These are phyloP conservation scores for Gymnoscopelus microlampas DNA, from an alignment of 2,797 vertebrate species.

Conservation along the genomic window DNA sequence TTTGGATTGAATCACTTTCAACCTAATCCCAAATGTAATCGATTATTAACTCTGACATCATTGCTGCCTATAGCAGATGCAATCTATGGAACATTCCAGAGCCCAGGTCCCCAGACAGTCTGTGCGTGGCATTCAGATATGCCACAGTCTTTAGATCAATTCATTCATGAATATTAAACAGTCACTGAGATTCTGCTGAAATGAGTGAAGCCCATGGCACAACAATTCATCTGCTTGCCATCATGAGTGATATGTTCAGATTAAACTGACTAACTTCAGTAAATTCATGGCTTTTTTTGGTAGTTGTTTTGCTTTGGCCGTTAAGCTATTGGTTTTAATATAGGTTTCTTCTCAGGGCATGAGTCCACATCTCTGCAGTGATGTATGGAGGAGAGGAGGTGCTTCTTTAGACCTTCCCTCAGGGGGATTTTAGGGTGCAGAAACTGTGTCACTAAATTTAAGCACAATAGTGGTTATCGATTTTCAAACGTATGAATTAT, in stretches of 20 bases:
- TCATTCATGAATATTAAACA: slow-evolving; percentile 4
- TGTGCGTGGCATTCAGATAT: too few relatives aligned
- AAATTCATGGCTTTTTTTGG: background rate
- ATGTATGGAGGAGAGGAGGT: slow-evolving; percentile 43
- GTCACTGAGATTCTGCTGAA: slow-evolving; percentile 15
- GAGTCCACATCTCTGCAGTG: slow-evolving; percentile 19
- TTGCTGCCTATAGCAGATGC: too few relatives aligned
- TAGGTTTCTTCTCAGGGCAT: slow-evolving; percentile 39
- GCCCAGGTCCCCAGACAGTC: too few relatives aligned
- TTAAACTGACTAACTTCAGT: background rate
- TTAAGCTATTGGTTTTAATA: slow-evolving; percentile 9
- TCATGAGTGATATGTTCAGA: slow-evolving; percentile 10
- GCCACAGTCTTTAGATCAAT: too few relatives aligned
- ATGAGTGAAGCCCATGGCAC: slow-evolving; percentile 1
- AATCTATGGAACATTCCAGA: too few relatives aligned
- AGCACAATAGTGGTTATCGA: too few relatives aligned
- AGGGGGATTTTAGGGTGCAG: background rate
- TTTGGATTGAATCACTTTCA: too few relatives aligned
- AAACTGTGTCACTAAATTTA: too few relatives aligned
- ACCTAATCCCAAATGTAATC: too few relatives aligned
- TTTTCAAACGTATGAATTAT: too few relatives aligned
- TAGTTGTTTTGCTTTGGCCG: slow-evolving; percentile 14
- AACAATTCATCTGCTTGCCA: slow-evolving; percentile 12
- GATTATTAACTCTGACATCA: too few relatives aligned
- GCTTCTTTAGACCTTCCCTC: slow-evolving; percentile 6